Conservation (phyloP, 1,140 invertebrate species). For the Diprion similis region DNA sequence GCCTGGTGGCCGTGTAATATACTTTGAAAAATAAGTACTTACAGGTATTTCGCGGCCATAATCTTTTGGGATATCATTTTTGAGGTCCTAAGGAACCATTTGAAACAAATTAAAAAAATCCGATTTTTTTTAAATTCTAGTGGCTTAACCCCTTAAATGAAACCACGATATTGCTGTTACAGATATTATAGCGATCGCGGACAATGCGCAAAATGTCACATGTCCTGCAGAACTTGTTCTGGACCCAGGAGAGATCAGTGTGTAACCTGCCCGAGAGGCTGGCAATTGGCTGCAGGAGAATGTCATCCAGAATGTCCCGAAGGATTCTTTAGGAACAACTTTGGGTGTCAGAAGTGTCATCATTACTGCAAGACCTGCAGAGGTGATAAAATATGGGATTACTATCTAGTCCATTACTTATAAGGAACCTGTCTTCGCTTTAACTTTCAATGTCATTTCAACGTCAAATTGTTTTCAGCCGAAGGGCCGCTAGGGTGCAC, state of each 20-base stretch:
- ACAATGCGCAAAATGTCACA: constrained; percentile 80
- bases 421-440: background rate
- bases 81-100: no score
- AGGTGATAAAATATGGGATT: constrained; percentile 59
- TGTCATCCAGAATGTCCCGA: constrained; percentile 85
- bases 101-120: no score
- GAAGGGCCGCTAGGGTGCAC: constrained; percentile 76
- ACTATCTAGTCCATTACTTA: constrained; percentile 3
- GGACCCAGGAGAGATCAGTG: constrained; percentile 83
- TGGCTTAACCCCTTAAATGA: no score
- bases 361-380: constrained; percentile 83
- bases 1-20: no score
- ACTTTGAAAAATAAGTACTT: no score
- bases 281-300: constrained; percentile 79
- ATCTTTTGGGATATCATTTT: no score
- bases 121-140: no score
- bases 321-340: constrained; percentile 80
- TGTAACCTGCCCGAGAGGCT: constrained; percentile 78
- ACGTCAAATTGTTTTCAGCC: constrained; percentile 51
- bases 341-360: constrained; percentile 84
- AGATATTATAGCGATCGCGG: constrained; percentile 86
- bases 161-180: constrained; percentile 21
- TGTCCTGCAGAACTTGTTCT: constrained; percentile 83
- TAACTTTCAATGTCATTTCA: constrained; percentile 37
- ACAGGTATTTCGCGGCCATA: no score